Conservation (phyloP, 2,113 vertebrate genomes). For the Symphodus melops region DNA sequence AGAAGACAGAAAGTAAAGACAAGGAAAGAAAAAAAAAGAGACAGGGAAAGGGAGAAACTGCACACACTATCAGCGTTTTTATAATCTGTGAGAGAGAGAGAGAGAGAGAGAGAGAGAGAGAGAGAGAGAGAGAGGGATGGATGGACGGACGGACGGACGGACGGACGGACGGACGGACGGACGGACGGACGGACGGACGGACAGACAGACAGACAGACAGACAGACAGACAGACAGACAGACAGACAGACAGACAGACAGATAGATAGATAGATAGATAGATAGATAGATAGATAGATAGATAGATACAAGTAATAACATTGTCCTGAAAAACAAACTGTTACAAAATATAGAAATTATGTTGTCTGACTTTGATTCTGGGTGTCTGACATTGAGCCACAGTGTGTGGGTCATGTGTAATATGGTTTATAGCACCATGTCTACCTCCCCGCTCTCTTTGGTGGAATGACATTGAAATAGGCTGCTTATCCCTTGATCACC, state of each 20-base stretch:
- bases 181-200: no score
- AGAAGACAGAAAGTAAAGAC: constrained; percentile 18
- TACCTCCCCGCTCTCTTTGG: constrained; percentile 34
- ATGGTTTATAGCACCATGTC: constrained; percentile 16
- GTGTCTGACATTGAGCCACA: constrained; percentile 34
- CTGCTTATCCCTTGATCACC: constrained; percentile 75
- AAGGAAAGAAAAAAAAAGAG: constrained; percentile 3
- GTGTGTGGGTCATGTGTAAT: constrained; percentile 39
- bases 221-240: no score
- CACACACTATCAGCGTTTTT: no score
- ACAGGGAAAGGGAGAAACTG: neutral
- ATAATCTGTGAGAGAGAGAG: no score
- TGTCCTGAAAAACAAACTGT: neutral
- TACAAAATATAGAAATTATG: neutral
- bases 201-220: no score
- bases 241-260: no score
- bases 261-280: no score
- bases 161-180: no score
- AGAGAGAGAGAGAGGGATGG: no score
- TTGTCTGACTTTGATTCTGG: neutral
- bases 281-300: no score
- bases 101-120: no score
- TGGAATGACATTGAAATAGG: constrained; percentile 68
- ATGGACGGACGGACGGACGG: no score
- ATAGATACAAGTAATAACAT: neutral